These are phyloP conservation scores for Muntiacus muntjak DNA, from an alignment of 2,113 vertebrate genomes.

Conservation along the genomic window DNA sequence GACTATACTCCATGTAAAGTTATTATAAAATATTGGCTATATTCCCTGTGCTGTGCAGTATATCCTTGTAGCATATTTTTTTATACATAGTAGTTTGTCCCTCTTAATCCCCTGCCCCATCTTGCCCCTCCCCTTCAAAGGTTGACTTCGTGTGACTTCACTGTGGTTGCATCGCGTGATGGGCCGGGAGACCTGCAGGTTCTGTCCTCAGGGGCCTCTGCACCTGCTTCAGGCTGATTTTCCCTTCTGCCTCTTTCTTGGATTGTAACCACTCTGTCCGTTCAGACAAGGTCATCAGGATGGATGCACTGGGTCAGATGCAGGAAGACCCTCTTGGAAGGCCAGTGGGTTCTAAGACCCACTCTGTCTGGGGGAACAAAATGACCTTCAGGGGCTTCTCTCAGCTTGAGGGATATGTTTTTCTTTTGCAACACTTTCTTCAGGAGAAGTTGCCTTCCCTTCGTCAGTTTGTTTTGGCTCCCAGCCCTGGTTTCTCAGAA, in stretches of 20 bases:
- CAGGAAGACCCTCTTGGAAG: not conserved
- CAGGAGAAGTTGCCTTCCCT: not conserved
- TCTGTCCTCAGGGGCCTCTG: not conserved
- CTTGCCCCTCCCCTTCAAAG: not conserved
- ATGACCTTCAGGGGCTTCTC: not conserved
- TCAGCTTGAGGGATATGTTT: not conserved
- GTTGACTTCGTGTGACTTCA: not conserved
- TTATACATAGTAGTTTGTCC: not conserved
- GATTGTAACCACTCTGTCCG: not conserved
- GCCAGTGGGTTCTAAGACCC: not conserved
- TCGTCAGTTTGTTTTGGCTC: not conserved
- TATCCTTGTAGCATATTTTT: not conserved
- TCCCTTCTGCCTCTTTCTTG: not conserved
- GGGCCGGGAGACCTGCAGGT: too few relatives aligned
- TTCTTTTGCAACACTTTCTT: not conserved
- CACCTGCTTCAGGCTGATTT: not conserved
- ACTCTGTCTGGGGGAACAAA: not conserved
- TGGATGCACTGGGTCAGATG: not conserved
- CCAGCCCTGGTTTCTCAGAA: not conserved
- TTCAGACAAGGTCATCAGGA: not conserved
- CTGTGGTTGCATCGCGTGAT: too few relatives aligned
- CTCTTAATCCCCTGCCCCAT: not conserved
- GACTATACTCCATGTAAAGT: not conserved
- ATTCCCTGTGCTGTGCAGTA: not conserved
- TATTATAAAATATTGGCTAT: not conserved